Base-by-base conservation (phyloP, 1,140 invertebrate genomes). In the Anthonomus grandis region DNA sequence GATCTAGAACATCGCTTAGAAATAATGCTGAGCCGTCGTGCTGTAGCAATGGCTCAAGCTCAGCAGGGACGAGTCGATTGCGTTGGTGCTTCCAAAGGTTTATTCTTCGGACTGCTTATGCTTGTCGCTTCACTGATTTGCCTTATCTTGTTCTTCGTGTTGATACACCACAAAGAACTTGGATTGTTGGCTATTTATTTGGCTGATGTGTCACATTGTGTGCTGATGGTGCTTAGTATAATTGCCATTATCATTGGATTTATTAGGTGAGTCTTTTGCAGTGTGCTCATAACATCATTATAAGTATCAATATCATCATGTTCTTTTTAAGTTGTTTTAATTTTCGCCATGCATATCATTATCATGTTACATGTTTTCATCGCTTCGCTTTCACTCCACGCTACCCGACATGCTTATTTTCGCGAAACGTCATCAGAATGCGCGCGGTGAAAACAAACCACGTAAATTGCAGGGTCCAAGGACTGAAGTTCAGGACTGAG, bases 81-180 rank as follows among this genome's bases (percentile, higher is more conserved):
- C 72, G 89, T 94, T 24, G 92, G 93, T 12, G 91, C 93, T 34
- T 93, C 90, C 70, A 91, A 92, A 70, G 93, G 93, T 60, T 80
- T 95, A n/a, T 96, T 96, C 82, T 90, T 92, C 74, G 93, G 92
- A 57, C 82, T 95, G 13, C 81, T 96, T 15, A 81, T 94, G 31
- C 77, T 95, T 48, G 92, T 95, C 23, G 90, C 87, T n/a, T 91
- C 91, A 3, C 79, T 95, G 37, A 95, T 95, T 70, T 95, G 91
- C 73, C 78, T 95, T 68, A 95, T 95, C 63, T 82, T 95, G 22
- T 96, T 95, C 85, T 95, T 95, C 77, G 92, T 95, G 25, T 79
- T 95, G 57, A 90, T 95, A 59, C 87, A 86, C 72, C 87, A 92
- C 69, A 82, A 86, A 27, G 81, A 89, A 61, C 79, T 91, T 59